A percentile compares a stretch with the other conserved stretches of the same genome.
Conservation (phyloP, 2,888 invertebrate species). For the Clivina fossor region DNA sequence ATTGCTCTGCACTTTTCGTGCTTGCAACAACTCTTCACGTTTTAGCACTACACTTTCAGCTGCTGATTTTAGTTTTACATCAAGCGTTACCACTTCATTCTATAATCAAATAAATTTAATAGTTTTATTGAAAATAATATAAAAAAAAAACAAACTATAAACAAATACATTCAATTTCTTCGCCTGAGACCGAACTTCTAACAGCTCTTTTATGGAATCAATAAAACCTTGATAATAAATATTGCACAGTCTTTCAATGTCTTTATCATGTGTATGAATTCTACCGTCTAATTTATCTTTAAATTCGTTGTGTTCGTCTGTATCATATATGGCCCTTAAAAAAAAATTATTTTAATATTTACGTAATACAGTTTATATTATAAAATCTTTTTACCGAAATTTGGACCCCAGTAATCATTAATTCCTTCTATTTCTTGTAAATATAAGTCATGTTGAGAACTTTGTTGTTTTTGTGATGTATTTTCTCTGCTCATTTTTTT, state of each 20-base stretch:
- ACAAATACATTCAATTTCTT: constrained; percentile 88
- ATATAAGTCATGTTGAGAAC: constrained; percentile 59
- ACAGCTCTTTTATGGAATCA: constrained; percentile 91
- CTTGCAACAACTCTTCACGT: constrained; percentile 83
- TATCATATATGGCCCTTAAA: constrained; percentile 94
- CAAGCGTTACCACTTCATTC: constrained; percentile 59
- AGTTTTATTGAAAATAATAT: constrained; percentile 7
- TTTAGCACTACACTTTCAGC: constrained; percentile 68
- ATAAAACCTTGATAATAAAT: constrained; percentile 99
- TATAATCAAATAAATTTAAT: constrained; percentile 45
- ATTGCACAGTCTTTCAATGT: constrained; percentile 97
- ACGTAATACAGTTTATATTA: too few relatives aligned
- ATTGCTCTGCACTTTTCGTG: constrained; percentile 89
- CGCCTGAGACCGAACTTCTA: constrained; percentile 91
- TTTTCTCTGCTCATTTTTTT: constrained; percentile 28
- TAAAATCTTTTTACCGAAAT: constrained; percentile 63
- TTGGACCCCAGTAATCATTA: constrained; percentile 90
- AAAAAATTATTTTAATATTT: constrained; percentile 4
- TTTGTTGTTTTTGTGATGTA: constrained; percentile 35
- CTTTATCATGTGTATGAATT: constrained; percentile 94
- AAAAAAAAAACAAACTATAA: constrained; percentile 48
- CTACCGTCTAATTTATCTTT: constrained; percentile 85
- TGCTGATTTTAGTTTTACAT: constrained; percentile 58
- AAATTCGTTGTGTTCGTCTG: constrained; percentile 83
- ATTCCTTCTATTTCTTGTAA: constrained; percentile 85